A percentile compares a stretch with the other conserved stretches of the same genome.
Conservation (phyloP, 2,113 vertebrate species). For the Urocynchramus pylzowi region DNA sequence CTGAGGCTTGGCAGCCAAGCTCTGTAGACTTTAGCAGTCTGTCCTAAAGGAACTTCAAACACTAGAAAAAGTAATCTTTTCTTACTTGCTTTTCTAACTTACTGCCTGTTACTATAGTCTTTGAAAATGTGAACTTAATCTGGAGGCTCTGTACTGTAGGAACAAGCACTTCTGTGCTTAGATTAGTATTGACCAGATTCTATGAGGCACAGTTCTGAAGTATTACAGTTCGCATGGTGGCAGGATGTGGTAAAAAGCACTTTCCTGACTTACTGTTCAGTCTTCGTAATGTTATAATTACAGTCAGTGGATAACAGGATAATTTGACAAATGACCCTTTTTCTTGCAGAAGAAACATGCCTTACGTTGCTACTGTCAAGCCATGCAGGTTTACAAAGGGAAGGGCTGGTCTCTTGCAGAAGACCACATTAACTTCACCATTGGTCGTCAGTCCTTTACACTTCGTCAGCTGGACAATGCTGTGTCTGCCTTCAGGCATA, state of each 20-base stretch:
- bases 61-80: neutral
- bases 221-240: neutral
- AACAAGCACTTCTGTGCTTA: neutral
- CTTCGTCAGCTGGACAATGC: conserved; percentile 88
- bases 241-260: neutral
- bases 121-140: neutral
- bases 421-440: conserved; percentile 98
- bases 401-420: conserved; percentile 96
- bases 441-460: conserved; percentile 94
- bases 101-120: neutral
- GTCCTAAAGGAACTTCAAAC: neutral
- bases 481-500: conserved; percentile 89
- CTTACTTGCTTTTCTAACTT: neutral
- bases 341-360: conserved; percentile 87
- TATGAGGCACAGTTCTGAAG: neutral
- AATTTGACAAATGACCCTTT: neutral
- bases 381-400: conserved; percentile 97
- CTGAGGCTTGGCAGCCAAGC: neutral
- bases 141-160: neutral
- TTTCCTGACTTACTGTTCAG: neutral
- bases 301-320: neutral
- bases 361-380: conserved; percentile 95
- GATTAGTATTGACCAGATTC: neutral
- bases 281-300: neutral
- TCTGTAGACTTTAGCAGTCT: neutral